Percentiles rank a stretch among this genome's conserved stretches.
Evolutionary conservation across 2,113 vertebrate genomes (phyloP).

Genomic region (Patagioenas fasciata): DNA sequence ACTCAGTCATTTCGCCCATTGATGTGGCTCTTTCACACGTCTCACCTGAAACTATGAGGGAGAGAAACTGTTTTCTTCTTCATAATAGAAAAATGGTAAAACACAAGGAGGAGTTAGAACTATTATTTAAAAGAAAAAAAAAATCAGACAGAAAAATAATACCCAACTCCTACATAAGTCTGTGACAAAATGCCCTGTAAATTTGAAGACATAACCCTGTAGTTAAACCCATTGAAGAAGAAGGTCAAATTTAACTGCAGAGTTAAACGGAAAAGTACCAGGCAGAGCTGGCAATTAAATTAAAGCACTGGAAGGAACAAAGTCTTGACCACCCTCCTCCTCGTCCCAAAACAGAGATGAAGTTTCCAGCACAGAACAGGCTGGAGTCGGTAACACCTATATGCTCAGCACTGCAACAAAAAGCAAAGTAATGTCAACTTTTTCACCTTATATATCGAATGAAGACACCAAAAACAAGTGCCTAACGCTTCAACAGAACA

Average conservation of each 20-base stretch:
- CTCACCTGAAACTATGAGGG: background rate
- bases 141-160: background rate
- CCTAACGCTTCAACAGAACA: background rate
- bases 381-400: rapidly evolving
- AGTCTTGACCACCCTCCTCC: background rate
- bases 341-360: background rate
- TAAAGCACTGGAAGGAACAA: background rate
- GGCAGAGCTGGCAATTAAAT: background rate
- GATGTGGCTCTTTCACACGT: background rate
- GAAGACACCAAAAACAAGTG: background rate
- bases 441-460: background rate
- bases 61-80: background rate
- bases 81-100: background rate
- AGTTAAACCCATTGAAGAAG: background rate
- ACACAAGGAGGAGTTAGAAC: background rate
- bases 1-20: background rate
- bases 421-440: background rate
- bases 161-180: background rate
- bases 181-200: background rate
- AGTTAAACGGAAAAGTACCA: background rate
- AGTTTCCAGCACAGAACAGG: background rate
- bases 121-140: background rate
- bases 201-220: background rate
- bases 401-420: background rate
- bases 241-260: background rate